These are phyloP conservation scores for Euplagia quadripunctaria DNA, from an alignment of 2,888 invertebrate genomes.

Conservation along the genomic window DNA sequence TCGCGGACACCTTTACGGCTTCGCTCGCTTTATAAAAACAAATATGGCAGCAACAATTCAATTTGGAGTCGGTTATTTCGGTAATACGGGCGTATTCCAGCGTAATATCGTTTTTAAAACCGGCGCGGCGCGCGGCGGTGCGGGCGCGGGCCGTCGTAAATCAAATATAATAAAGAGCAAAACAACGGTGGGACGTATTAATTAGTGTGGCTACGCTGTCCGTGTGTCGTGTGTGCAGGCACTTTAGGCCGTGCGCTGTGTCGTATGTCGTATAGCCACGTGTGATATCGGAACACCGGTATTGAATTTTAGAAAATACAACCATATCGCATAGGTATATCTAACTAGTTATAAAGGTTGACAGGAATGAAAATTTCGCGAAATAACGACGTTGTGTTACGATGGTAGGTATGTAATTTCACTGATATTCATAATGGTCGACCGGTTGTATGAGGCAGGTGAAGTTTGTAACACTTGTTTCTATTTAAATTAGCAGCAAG, in stretches of 20 bases:
- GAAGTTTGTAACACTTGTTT: too few relatives aligned
- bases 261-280: slow-evolving; percentile 36
- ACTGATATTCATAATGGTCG: slow-evolving; percentile 4
- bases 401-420: background rate
- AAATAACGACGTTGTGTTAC: too few relatives aligned
- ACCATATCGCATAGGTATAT: slow-evolving; percentile 16
- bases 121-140: slow-evolving; percentile 46
- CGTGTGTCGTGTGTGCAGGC: slow-evolving; percentile 15
- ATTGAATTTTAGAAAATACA: slow-evolving; percentile 76
- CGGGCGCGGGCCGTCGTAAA: slow-evolving; percentile 66
- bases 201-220: slow-evolving; percentile 65
- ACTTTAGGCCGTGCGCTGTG: slow-evolving; percentile 20
- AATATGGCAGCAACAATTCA: slow-evolving; percentile 74
- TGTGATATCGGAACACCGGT: slow-evolving; percentile 57
- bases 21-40: slow-evolving; percentile 69
- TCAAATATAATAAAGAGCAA: slow-evolving; percentile 80
- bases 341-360: background rate
- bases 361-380: too few relatives aligned
- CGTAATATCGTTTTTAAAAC: slow-evolving; percentile 79
- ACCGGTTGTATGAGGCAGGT: background rate
- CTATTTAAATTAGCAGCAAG: too few relatives aligned
- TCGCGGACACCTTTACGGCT: slow-evolving; percentile 67
- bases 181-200: slow-evolving; percentile 75
- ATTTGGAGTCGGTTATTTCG: slow-evolving; percentile 75
- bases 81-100: slow-evolving; percentile 59